Conservation (phyloP, 2,113 vertebrate species). For the Pelodiscus sinensis region DNA sequence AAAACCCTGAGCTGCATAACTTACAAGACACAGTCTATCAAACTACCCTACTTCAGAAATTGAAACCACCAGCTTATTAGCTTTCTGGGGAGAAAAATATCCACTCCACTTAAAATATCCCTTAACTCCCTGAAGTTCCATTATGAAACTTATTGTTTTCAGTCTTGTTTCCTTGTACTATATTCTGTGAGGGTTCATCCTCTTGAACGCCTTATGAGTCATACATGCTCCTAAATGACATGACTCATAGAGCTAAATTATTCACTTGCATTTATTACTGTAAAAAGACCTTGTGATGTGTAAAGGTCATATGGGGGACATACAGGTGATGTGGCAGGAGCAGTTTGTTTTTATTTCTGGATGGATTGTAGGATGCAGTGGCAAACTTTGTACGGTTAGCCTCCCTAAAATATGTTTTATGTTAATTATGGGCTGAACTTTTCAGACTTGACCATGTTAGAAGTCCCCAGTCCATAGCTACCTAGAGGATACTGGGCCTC, state of each 20-base stretch:
- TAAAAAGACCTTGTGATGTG: neutral
- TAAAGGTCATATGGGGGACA: neutral
- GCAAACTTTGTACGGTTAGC: neutral
- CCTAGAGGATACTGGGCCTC: conserved; percentile 64
- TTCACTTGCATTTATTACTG: neutral
- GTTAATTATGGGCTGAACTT: neutral
- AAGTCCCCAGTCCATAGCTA: conserved; percentile 44
- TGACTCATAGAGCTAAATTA: neutral
- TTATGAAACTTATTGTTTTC: neutral
- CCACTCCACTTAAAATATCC: neutral
- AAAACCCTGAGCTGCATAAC: conserved; percentile 6
- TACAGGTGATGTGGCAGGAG: neutral
- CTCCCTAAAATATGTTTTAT: conserved; percentile 26
- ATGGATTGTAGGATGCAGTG: neutral
- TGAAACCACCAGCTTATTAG: neutral
- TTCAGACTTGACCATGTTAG: conserved; percentile 16
- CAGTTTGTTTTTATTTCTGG: neutral
- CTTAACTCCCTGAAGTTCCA: neutral
- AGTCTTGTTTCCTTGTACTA: neutral
- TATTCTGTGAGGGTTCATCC: neutral
- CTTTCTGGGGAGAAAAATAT: neutral
- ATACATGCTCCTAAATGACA: neutral
- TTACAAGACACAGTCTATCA: neutral
- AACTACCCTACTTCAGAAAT: neutral
- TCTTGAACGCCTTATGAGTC: neutral